Conservation (phyloP, 2,797 vertebrate species). For the Squalus acanthias region DNA sequence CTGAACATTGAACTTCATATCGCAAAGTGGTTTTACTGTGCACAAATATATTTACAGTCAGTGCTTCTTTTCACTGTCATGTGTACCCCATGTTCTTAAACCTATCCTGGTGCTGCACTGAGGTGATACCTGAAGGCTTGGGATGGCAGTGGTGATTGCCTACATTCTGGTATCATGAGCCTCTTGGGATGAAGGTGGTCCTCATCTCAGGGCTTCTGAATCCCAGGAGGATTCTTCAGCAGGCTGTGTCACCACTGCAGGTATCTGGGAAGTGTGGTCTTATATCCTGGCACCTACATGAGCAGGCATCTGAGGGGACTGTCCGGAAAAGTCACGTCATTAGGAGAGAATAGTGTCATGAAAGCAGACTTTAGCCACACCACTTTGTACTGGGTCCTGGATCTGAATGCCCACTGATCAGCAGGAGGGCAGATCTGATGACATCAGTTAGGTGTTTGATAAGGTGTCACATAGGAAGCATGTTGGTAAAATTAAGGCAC, state of each 20-base stretch:
- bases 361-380: not conserved
- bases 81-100: not conserved
- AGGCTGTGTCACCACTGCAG: too few species aligned
- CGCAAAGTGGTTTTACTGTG: not conserved
- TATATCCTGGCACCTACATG: too few species aligned
- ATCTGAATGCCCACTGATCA: not conserved
- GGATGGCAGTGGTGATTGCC: not conserved
- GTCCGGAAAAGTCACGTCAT: not conserved
- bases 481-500: not conserved
- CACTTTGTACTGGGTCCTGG: not conserved
- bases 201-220: not conserved
- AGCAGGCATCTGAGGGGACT: too few species aligned
- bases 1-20: not conserved
- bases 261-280: too few species aligned
- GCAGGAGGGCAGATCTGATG: not conserved
- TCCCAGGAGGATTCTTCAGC: too few species aligned
- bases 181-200: not conserved
- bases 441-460: not conserved
- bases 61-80: not conserved
- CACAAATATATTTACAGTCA: not conserved
- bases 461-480: not conserved
- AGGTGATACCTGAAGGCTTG: too few species aligned
- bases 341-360: not conserved
- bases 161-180: not conserved
- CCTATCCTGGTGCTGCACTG: too few species aligned